Evolutionary conservation across 2,888 invertebrate genomes (phyloP).

Genomic region (Synanthedon tipuliformis): DNA sequence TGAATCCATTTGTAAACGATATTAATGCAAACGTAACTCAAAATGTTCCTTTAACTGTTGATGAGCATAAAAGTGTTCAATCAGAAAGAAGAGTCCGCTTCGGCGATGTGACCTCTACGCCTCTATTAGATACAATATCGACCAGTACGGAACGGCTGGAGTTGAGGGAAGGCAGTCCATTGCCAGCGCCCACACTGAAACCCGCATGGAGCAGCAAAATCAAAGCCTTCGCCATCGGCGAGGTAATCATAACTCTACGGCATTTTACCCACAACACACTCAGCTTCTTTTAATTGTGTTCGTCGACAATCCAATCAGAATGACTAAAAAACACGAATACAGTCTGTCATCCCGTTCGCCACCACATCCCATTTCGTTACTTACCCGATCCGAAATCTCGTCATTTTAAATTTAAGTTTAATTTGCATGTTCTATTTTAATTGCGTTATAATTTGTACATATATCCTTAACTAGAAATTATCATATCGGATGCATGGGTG

Average conservation of each 20-base stretch:
- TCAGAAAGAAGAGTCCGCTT: conserved; percentile 65
- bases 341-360: conserved; percentile 27
- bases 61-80: conserved; percentile 48
- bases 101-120: conserved; percentile 56
- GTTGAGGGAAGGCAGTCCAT: conserved; percentile 45
- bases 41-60: conserved; percentile 26
- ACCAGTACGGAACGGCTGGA: conserved; percentile 44
- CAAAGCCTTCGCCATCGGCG: conserved; percentile 69
- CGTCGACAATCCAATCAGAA: conserved; percentile 51
- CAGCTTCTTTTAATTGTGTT: conserved; percentile 68
- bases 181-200: conserved; percentile 48
- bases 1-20: conserved; percentile 41
- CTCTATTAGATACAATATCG: conserved; percentile 45
- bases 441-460: conserved; percentile 26
- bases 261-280: conserved; percentile 52
- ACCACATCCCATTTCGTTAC: conserved; percentile 46
- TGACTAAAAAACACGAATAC: conserved; percentile 43
- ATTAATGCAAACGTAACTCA: conserved; percentile 50
- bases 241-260: conserved; percentile 65
- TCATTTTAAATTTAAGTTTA: conserved; percentile 58
- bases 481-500: conserved; percentile 59
- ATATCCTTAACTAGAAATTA: conserved; percentile 25
- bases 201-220: conserved; percentile 67
- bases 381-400: conserved; percentile 31
- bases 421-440: conserved; percentile 56